Evolutionary conservation across 1,140 invertebrate species (phyloP), one percentile per base, ranked within the genome.

Genomic region (Cyclargus thomasi): DNA sequence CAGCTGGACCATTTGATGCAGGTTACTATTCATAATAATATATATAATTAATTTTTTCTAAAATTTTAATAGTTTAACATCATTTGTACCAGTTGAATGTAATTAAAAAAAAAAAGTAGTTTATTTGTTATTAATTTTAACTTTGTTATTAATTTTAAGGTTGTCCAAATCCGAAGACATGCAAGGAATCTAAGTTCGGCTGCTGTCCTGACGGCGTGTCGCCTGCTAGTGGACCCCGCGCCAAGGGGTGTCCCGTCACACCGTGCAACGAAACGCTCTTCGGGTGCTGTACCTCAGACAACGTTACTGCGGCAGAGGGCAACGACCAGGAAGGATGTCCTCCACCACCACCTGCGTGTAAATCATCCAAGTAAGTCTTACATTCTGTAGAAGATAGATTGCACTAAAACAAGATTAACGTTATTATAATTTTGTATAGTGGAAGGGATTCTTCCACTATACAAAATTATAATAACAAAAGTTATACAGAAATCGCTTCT

Each of bases 131-230:
- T 39, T 14, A 8, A 14, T 47, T 14, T 14, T 47, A 39, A 11
- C n/a, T 39, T 47, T 47, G 3, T 21, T 64, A 59, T 36, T 39
- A 63, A 8, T 63, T 64, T 71, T 68, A 21, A 93, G 92, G 95
- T 17, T 97, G 96, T 80, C 92, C 93, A 0, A 93, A 90, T 69
- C 92, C 93, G 0, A 91, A 94, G 71, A 97, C 95, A 0, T 97
- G 96, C 72, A 92, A 93, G 72, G 97, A 97, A 59, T 95, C 97
- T 0, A 93, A 95, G 77, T 95, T 93, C 79, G 97, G 97, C 4
- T 99, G 98, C 88, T 99, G 98, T 83, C 91, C 94, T 8, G 98
- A 99, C 86, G 95, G 94, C 1, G 94, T 98, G 0, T 97, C 97
- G 0, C 92, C 95, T 5, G 96, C 97, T 0, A 80, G 91, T 55